Conservation (phyloP, 2,113 vertebrate species). For the Strix uralensis region DNA sequence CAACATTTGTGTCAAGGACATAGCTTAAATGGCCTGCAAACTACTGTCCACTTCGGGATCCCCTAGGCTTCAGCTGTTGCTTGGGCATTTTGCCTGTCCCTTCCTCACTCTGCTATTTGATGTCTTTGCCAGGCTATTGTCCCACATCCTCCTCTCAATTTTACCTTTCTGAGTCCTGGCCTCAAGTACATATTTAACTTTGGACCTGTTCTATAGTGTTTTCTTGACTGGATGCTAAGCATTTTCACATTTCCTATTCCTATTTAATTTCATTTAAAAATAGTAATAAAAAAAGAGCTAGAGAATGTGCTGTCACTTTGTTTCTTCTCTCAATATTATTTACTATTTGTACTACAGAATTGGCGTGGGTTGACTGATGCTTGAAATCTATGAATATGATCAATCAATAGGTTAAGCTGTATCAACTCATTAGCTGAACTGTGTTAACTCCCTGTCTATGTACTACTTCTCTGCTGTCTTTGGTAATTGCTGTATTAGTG, state of each 20-base stretch:
- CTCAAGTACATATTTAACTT: not conserved
- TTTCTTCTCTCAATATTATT: not conserved
- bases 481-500: not conserved
- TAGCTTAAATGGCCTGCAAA: not conserved
- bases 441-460: not conserved
- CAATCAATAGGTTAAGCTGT: not conserved
- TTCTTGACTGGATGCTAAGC: not conserved
- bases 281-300: no score
- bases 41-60: not conserved
- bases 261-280: not conserved
- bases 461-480: not conserved
- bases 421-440: not conserved
- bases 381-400: not conserved
- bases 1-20: not conserved
- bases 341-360: not conserved
- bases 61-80: not conserved
- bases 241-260: not conserved
- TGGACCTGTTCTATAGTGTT: not conserved
- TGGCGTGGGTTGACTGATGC: not conserved
- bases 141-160: not conserved
- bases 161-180: not conserved
- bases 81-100: not conserved
- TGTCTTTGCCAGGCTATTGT: not conserved
- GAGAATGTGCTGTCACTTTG: not conserved
- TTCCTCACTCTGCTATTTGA: not conserved